Conservation (phyloP, 1,140 invertebrate species). For the Bilobella aurantiaca region DNA sequence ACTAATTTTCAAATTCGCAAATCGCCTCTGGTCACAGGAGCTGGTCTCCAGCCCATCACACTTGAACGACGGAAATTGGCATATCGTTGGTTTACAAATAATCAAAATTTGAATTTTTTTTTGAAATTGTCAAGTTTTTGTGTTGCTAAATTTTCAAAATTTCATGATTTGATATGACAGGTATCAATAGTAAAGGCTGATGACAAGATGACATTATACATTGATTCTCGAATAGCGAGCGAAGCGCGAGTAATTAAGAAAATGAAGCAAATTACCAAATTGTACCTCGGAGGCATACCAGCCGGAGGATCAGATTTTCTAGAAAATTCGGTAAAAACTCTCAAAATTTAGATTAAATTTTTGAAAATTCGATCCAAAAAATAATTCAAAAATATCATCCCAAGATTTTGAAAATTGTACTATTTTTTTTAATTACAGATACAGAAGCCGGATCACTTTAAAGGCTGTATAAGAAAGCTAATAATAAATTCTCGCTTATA, state of each 20-base stretch:
- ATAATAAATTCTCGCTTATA: constrained; percentile 60
- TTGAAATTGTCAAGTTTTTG: constrained; percentile 2
- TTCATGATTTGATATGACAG: constrained; percentile 33
- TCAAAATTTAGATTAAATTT: too few species aligned
- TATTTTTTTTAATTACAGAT: constrained; percentile 45
- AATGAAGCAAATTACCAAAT: constrained; percentile 54
- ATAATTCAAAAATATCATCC: too few species aligned
- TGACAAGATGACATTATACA: constrained; percentile 53
- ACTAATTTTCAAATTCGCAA: constrained; percentile 55
- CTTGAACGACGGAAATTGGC: constrained; percentile 75
- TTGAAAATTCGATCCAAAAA: neutral
- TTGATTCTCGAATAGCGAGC: constrained; percentile 50
- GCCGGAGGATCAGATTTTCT: constrained; percentile 43
- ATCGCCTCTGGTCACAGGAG: constrained; percentile 52
- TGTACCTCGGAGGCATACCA: constrained; percentile 69
- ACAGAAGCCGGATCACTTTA: constrained; percentile 60
- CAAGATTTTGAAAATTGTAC: too few species aligned
- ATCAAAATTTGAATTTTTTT: constrained; percentile 19
- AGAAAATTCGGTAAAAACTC: constrained; percentile 31
- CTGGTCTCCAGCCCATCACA: constrained; percentile 45
- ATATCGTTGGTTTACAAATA: constrained; percentile 47
- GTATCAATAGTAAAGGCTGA: constrained; percentile 51
- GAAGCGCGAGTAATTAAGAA: constrained; percentile 54
- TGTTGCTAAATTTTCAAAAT: neutral
- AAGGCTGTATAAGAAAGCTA: constrained; percentile 69